Conservation (phyloP, 2,797 vertebrate genomes). For the Tiaroga cobitis region DNA sequence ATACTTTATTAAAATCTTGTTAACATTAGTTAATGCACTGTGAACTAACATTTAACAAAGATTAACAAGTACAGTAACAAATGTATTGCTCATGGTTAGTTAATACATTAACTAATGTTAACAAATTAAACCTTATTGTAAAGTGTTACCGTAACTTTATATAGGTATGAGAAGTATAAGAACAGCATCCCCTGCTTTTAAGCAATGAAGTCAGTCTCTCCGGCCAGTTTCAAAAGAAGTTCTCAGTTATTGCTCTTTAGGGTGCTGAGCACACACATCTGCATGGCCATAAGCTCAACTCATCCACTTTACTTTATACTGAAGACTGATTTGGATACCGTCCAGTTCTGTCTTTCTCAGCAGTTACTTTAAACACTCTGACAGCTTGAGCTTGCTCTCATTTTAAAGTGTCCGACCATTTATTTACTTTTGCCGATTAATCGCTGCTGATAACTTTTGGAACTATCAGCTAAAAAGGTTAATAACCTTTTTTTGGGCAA, state of each 20-base stretch:
- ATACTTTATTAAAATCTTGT: no score
- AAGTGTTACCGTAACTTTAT: neutral
- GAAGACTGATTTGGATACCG: constrained; percentile 15
- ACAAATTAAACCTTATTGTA: no score
- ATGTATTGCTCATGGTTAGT: no score
- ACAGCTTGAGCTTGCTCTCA: constrained; percentile 33
- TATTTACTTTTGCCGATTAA: constrained; percentile 15
- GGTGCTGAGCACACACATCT: constrained; percentile 48
- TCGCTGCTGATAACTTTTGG: neutral
- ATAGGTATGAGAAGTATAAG: constrained; percentile 14
- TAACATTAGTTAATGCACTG: no score
- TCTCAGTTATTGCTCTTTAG: constrained; percentile 36
- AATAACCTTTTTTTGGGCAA: neutral
- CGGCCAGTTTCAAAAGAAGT: constrained; percentile 23
- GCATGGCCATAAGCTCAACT: constrained; percentile 32
- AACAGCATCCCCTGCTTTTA: constrained; percentile 4
- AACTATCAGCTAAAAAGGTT: neutral
- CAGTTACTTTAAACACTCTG: constrained; percentile 31
- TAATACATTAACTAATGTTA: no score
- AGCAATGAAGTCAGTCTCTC: constrained; percentile 27
- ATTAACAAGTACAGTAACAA: no score
- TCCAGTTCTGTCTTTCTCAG: constrained; percentile 24
- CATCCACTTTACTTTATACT: constrained; percentile 38
- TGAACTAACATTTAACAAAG: no score
- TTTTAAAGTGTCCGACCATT: constrained; percentile 8